phyloP scores from a whole-genome alignment of 2,888 invertebrate genomes.

The Zygogramma bicolorata region DNA sequence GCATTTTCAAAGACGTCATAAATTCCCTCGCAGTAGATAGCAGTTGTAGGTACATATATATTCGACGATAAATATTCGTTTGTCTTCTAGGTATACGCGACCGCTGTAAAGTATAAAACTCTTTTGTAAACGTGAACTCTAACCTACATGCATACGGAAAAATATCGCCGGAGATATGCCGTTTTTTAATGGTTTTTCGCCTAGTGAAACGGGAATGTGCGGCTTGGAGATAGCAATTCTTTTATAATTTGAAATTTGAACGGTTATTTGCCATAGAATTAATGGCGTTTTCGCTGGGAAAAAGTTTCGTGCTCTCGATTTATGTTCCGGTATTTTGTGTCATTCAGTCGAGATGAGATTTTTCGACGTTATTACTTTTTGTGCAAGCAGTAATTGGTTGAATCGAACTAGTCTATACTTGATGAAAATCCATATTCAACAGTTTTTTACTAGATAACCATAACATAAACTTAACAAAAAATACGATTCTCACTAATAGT shows the following conservation, averaged over 20 bases:
- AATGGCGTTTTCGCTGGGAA: not conserved
- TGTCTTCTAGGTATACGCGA: constrained; percentile 12
- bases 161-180: constrained; percentile 24
- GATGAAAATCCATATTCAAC: no score
- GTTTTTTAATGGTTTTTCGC: constrained; percentile 27
- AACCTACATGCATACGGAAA: constrained; percentile 38
- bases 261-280: not conserved
- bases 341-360: not conserved
- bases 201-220: constrained; percentile 5
- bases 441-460: no score
- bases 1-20: constrained; percentile 5
- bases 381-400: no score
- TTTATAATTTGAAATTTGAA: constrained; percentile 2
- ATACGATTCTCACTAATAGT: no score
- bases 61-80: constrained; percentile 19
- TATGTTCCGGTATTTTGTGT: not conserved
- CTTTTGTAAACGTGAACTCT: constrained; percentile 35
- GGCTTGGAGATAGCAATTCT: not conserved
- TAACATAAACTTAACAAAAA: no score
- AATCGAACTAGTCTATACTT: no score
- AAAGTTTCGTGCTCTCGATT: not conserved
- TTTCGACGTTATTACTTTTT: not conserved
- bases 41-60: constrained; percentile 10
- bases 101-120: constrained; percentile 29
- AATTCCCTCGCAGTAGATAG: constrained; percentile 2